phyloP scores from a whole-genome alignment of 2,797 vertebrate genomes.

The Lates japonicus region DNA sequence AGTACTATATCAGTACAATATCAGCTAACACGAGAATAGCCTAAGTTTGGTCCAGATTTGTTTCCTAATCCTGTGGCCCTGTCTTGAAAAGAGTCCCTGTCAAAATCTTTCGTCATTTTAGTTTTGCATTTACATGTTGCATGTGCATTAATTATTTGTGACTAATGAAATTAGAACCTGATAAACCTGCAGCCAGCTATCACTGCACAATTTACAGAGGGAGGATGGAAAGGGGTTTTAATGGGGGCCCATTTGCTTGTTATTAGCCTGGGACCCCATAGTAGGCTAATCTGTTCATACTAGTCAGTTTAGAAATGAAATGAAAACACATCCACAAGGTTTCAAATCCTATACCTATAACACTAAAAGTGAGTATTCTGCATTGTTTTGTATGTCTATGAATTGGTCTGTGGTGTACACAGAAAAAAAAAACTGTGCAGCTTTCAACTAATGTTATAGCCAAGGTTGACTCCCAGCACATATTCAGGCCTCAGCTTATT shows the following conservation, averaged over 20 bases:
- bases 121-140: neutral
- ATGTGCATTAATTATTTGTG: neutral
- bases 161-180: neutral
- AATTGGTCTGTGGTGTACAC: neutral
- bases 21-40: neutral
- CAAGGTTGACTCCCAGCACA: neutral
- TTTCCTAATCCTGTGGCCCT: no score
- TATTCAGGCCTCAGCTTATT: neutral
- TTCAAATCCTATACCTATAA: neutral
- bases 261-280: neutral
- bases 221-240: no score
- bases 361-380: neutral
- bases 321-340: neutral
- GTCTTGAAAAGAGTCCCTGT: no score
- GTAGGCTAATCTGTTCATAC: neutral
- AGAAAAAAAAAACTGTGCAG: neutral
- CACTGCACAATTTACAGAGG: neutral
- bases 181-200: neutral
- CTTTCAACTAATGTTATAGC: neutral
- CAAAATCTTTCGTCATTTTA: neutral
- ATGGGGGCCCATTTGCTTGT: neutral
- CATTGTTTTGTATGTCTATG: neutral
- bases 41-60: neutral
- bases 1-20: neutral
- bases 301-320: neutral